Evolutionary conservation across 2,888 invertebrate genomes (phyloP), one percentile per base, ranked within the genome.

Genomic region (Gastracanthus pulcherrimus): DNA sequence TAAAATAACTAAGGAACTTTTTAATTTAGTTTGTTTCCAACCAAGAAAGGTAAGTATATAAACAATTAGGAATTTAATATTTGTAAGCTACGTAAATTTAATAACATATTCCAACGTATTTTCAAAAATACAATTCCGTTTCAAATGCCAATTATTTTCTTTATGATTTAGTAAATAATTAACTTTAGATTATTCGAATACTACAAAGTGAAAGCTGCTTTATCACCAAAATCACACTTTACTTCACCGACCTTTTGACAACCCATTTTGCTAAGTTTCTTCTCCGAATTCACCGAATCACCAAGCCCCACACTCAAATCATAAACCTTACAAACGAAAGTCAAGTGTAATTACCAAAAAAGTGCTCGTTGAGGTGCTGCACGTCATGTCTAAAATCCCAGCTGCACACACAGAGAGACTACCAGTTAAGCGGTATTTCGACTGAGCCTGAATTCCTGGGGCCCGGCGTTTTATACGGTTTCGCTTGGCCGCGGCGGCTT

Each of bases 381-480:
- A 72, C 70, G 38, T 87, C 89, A 88, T 89, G 79, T 80, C 82
- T 72, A 60, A 31, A 64, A 79, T 36, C 45, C 26, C 55, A 74
- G 70, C 69, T 72, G 75, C 34, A 76, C 67, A n/a, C 29, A 58
- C 34, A 38, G 48, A n/a, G n/a, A n/a, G n/a, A n/a, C n/a, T n/a
- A n/a, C 51, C 48, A n/a, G 80, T 72, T 81, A 74, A 78, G 45
- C 75, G 74, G 64, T 74, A 75, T 62, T 78, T 82, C 78, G 84
- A 90, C 89, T 89, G 87, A 87, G 83, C 86, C 84, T 51, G 31
- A 66, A 75, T 41, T 38, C 66, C 45, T n/a, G 29, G 62, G 26
- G 11, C 7, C n/a, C 31, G 82, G 19, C 82, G 86, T 90, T 90
- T 89, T 90, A 90, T 90, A 90, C 85, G 82, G 85, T 86, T 86